Base-by-base conservation (phyloP, 2,113 vertebrate species). In the Numida meleagris region DNA sequence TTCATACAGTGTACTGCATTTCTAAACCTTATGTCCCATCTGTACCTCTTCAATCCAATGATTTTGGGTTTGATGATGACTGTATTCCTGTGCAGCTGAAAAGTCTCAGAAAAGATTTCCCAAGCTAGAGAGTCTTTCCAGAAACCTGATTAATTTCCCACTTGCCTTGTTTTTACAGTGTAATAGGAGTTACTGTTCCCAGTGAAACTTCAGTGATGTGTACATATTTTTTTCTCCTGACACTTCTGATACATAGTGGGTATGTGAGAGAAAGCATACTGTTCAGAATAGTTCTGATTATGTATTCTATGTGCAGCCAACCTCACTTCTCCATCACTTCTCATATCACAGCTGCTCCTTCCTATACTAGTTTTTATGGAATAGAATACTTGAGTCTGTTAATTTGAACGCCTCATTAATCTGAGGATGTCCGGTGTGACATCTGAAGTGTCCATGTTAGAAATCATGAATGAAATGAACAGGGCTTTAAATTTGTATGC, bases 41-140 rank as follows among this genome's bases (percentile, higher is more conserved):
- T 96, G 95, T 95, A 94, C 75, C 66, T 95, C 92, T 91, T 96
- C 79, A 96, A 36, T 94, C 72, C 94, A 84, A 80, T 90, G 73
- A 86, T 82, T 9, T 5, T 88, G 73, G 62, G 80, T 83, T 96
- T 96, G 92, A 80, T 95, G 95, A 94, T 96, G 91, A 78, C 93
- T 90, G 34, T 93, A 77, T 96, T 96, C 88, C 89, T 96, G 88
- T 92, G 83, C 93, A 94, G 91, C 94, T 97, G 95, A 96, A 86
- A 96, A 94, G 40, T 89, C 81, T 96, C 86, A 90, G 82, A 65
- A 92, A 88, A 81, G 88, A 87, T 95, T 96, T 96, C 96, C 89
- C 89, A 94, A 89, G 59, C 82, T 95, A 59, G 74, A 86, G 72
- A 94, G 59, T 83, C 91, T 92, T 97, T 89, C 85, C 89, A 96